phyloP scores from a whole-genome alignment of 2,888 invertebrate genomes.

The Callinectes sapidus region DNA sequence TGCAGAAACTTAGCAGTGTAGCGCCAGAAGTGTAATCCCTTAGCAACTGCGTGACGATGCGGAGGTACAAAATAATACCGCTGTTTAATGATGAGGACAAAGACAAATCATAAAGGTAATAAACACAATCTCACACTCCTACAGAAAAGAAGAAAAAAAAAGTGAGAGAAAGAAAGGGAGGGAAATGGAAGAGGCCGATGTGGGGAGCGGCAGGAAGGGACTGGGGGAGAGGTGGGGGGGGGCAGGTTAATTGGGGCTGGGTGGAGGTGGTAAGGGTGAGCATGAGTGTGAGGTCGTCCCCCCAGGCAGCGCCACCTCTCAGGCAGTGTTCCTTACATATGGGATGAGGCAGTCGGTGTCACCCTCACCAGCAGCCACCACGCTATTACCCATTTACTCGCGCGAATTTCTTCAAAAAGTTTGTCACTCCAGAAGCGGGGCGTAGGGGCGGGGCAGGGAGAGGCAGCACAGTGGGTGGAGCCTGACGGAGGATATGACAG shows the following conservation, averaged over 20 bases:
- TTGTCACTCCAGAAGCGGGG: conserved; percentile 41
- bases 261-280: conserved; percentile 6
- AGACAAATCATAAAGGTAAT: neutral
- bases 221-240: neutral
- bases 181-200: neutral
- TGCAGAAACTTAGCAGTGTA: neutral
- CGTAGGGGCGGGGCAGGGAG: conserved; percentile 5
- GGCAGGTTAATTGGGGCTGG: conserved; percentile 11
- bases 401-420: conserved; percentile 33
- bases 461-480: conserved; percentile 32
- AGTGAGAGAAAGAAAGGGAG: neutral
- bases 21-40: neutral
- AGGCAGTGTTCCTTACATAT: conserved; percentile 62
- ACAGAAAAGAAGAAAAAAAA: neutral
- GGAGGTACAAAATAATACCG: neutral
- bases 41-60: neutral
- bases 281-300: conserved; percentile 49
- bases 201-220: neutral
- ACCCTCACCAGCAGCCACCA: conserved; percentile 14
- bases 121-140: neutral
- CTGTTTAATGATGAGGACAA: neutral
- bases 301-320: conserved; percentile 38
- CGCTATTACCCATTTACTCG: conserved; percentile 53
- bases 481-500: neutral
- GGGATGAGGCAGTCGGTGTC: conserved; percentile 61